A percentile compares a stretch with the other conserved stretches of the same genome.
phyloP scores from a whole-genome alignment of 2,888 invertebrate species.

The Acronicta psi region DNA sequence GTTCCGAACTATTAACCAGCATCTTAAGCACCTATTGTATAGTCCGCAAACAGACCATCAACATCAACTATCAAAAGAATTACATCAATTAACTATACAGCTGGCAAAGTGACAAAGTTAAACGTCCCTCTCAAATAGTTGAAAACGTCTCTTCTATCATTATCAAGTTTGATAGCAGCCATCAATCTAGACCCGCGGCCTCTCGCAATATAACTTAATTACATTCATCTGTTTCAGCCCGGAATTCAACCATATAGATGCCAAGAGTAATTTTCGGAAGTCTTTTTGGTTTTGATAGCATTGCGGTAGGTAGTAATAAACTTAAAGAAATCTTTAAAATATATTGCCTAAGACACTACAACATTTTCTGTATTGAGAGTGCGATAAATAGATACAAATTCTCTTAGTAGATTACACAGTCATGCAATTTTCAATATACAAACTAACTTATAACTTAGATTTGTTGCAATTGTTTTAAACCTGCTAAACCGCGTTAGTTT shows the following conservation, averaged over 20 bases:
- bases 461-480: too few relatives aligned
- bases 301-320: too few relatives aligned
- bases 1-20: neutral
- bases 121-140: conserved; percentile 52
- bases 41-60: conserved; percentile 13
- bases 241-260: conserved; percentile 18
- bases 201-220: conserved; percentile 54
- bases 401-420: too few relatives aligned
- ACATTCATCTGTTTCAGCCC: conserved; percentile 47
- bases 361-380: too few relatives aligned
- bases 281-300: neutral
- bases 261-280: conserved; percentile 3
- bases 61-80: conserved; percentile 49
- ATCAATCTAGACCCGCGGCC: conserved; percentile 52
- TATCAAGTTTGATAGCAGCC: conserved; percentile 56
- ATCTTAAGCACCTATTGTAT: conserved; percentile 1
- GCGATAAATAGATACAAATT: too few relatives aligned
- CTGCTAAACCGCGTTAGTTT: too few relatives aligned
- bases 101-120: conserved; percentile 51
- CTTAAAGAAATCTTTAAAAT: neutral
- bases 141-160: conserved; percentile 56
- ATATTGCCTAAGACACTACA: too few relatives aligned
- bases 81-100: conserved; percentile 28
- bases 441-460: too few relatives aligned
- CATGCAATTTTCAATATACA: too few relatives aligned